Percentiles rank a stretch among this genome's conserved stretches.
Evolutionary conservation across 2,797 vertebrate genomes (phyloP).

Genomic region (Bradypus variegatus): DNA sequence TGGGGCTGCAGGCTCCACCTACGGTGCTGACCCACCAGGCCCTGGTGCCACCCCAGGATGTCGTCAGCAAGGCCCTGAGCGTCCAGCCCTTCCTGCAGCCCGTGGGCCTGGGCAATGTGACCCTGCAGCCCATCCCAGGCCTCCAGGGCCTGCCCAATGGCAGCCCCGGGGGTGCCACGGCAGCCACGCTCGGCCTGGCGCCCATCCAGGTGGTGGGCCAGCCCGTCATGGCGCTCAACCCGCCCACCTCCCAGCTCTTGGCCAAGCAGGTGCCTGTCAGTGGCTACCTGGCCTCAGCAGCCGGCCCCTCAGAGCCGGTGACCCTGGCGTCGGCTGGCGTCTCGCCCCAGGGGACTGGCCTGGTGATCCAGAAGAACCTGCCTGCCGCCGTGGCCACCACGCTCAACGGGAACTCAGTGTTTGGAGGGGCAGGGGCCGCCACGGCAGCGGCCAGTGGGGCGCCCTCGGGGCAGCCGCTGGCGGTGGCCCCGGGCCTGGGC

Average conservation of each 20-base stretch:
- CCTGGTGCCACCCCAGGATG: slow-evolving; percentile 77
- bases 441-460: slow-evolving; percentile 38
- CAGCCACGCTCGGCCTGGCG: slow-evolving; percentile 87
- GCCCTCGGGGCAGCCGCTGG: slow-evolving; percentile 66
- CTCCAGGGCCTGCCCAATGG: slow-evolving; percentile 92
- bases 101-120: slow-evolving; percentile 91
- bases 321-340: slow-evolving; percentile 69
- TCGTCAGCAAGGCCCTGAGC: slow-evolving; percentile 91
- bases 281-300: slow-evolving; percentile 86
- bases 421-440: slow-evolving; percentile 71
- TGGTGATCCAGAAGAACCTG: slow-evolving; percentile 92
- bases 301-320: slow-evolving; percentile 77
- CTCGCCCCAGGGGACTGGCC: slow-evolving; percentile 75
- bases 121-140: slow-evolving; percentile 91
- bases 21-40: slow-evolving; percentile 73
- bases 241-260: slow-evolving; percentile 85
- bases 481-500: slow-evolving; percentile 70
- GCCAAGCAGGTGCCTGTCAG: slow-evolving; percentile 86
- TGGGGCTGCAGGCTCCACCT: slow-evolving; percentile 78
- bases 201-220: slow-evolving; percentile 96
- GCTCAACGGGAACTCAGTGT: slow-evolving; percentile 87
- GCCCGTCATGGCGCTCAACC: slow-evolving; percentile 97
- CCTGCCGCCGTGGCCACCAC: slow-evolving; percentile 82
- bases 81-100: slow-evolving; percentile 94
- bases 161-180: slow-evolving; percentile 84